Base-by-base conservation (phyloP, 2,113 vertebrate species). In the Salvator merianae region DNA sequence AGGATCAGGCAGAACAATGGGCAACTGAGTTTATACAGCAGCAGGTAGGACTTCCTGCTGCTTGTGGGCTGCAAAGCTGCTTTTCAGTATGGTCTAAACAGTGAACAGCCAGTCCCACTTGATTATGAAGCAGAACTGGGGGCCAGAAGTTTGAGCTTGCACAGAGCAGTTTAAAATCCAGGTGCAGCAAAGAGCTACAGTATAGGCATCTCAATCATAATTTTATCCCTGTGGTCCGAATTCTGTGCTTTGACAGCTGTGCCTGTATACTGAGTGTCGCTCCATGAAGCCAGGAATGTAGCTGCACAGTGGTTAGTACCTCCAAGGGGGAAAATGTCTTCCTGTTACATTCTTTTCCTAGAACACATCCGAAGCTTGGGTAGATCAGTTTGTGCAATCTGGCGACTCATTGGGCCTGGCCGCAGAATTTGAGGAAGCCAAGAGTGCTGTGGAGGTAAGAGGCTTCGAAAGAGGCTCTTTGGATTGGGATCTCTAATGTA, bases 1-100 rank as follows among this genome's bases (percentile, higher is more conserved):
- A 96, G 95, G 97, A 97, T 97, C 97, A 98, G 97, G 98, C 98
- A 97, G 94, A 97, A 92, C 97, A 97, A 91, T 99, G 98, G 99
- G 98, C 99, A 95, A 94, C 96, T 95, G 96, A 97, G 96, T 97
- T 97, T 96, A 95, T 98, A 90, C 91, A 98, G 97, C 97, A 98
- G 97, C 98, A 99, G 98, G 98, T 99, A 99, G 95, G 98, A 96
- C 90, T 87, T 88, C 36, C 81, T 1, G 78, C 73, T 94, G 92
- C 75, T 80, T 59, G 62, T 86, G 91, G 88, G 90, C 81, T 90
- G 83, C 77, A 59, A 92, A 88, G 87, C 71, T 40, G 82, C 66
- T 88, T 90, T 80, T 83, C 79, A 66, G 18, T 53, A 69, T 65
- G 88, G 77, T 90, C 66, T 63, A 18, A 59, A 87, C 68, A 87